Conservation (phyloP, 1,140 invertebrate genomes). For the Formica selysi region DNA sequence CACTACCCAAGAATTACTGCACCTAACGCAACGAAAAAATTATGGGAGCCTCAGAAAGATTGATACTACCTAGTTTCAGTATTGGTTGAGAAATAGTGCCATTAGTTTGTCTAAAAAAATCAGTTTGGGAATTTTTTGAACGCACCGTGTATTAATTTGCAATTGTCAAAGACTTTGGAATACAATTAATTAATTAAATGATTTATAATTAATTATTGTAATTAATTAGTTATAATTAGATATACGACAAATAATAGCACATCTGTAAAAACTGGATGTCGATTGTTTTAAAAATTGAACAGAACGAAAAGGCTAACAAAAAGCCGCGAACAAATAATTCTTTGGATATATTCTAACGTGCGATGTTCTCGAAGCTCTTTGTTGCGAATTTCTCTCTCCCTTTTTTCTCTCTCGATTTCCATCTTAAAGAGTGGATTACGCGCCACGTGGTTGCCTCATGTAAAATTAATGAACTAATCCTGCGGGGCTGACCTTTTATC, state of each 20-base stretch:
- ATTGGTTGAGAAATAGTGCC: too few relatives aligned
- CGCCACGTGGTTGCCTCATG: constrained; percentile 64
- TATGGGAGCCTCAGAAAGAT: too few relatives aligned
- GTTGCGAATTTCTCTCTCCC: neutral
- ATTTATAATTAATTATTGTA: neutral
- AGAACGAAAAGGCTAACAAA: neutral
- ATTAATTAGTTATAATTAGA: neutral
- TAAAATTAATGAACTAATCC: constrained; percentile 75
- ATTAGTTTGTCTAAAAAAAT: too few relatives aligned
- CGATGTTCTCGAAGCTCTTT: constrained; percentile 15
- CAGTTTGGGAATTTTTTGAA: too few relatives aligned
- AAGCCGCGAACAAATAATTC: neutral
- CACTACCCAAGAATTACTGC: too few relatives aligned
- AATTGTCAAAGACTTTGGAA: neutral
- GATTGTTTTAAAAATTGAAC: neutral
- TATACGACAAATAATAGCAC: neutral
- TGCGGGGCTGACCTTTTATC: constrained; percentile 46
- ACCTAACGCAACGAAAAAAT: too few relatives aligned
- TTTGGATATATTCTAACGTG: neutral
- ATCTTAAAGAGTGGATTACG: constrained; percentile 73
- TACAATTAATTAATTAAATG: neutral
- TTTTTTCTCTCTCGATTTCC: constrained; percentile 58
- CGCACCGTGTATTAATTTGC: neutral
- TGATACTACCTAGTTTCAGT: too few relatives aligned
- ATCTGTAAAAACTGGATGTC: neutral